A percentile compares a stretch with the other conserved stretches of the same genome.
Evolutionary conservation across 2,113 vertebrate genomes (phyloP).

Genomic region (Charina bottae): DNA sequence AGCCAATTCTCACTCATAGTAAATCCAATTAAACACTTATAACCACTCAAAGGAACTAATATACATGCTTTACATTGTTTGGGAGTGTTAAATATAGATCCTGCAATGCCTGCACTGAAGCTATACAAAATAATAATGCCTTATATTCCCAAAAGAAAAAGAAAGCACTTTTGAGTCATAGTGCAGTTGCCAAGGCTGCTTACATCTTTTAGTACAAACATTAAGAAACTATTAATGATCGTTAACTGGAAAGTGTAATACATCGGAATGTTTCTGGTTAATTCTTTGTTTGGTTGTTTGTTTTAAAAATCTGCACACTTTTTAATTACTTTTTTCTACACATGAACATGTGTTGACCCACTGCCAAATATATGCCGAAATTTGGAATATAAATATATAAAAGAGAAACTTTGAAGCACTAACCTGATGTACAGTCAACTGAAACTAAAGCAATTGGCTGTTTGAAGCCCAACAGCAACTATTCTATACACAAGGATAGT

Average conservation of each 20-base stretch:
- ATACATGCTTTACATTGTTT: not conserved
- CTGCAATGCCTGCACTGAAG: not conserved
- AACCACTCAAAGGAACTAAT: not conserved
- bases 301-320: not conserved
- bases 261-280: constrained; percentile 51
- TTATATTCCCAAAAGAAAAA: not conserved
- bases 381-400: not conserved
- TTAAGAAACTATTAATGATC: not conserved
- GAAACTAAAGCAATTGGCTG: not conserved
- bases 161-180: not conserved
- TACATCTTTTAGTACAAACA: not conserved
- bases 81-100: not conserved
- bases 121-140: not conserved
- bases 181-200: not conserved
- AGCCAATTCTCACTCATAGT: not conserved
- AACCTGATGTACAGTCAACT: not conserved
- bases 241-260: not conserved
- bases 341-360: not conserved
- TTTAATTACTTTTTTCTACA: not conserved
- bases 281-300: constrained; percentile 45
- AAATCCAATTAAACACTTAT: not conserved
- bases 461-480: not conserved
- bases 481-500: constrained; percentile 3
- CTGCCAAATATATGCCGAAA: not conserved
- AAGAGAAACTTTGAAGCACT: not conserved